Evolutionary conservation across 2,888 invertebrate species (phyloP).

Genomic region (Seira ritae): DNA sequence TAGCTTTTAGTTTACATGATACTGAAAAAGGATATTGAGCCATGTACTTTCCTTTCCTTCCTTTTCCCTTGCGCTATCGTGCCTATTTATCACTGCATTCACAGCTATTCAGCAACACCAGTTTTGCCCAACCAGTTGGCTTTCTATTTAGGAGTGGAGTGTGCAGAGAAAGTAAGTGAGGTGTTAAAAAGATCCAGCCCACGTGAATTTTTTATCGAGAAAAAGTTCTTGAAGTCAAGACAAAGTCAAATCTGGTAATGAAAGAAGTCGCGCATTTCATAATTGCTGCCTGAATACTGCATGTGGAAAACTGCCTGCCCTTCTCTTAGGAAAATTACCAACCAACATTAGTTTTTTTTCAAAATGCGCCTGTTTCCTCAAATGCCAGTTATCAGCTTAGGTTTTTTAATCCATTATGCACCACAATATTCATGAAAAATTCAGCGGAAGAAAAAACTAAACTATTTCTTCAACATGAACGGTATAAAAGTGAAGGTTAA

Average conservation of each 20-base stretch:
- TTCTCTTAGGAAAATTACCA: neutral
- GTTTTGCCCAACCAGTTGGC: neutral
- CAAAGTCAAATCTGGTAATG: conserved; percentile 5
- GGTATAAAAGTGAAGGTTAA: conserved; percentile 6
- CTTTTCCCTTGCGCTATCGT: too few relatives aligned
- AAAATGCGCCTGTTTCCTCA: neutral
- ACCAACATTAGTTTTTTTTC: neutral
- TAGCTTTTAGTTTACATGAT: too few relatives aligned
- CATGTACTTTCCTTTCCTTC: too few relatives aligned
- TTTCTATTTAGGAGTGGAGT: neutral
- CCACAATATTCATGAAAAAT: neutral
- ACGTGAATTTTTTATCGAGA: conserved; percentile 3
- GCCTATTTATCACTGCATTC: too few relatives aligned
- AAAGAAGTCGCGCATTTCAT: neutral
- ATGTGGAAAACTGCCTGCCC: neutral
- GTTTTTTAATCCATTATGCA: conserved; percentile 9
- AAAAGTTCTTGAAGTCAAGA: conserved; percentile 9
- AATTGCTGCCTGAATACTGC: neutral
- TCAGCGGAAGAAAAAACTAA: neutral
- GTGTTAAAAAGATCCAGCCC: conserved; percentile 1
- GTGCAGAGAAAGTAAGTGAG: conserved; percentile 9
- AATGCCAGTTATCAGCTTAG: neutral
- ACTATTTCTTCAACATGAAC: neutral
- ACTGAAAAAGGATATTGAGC: too few relatives aligned
- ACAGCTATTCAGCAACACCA: too few relatives aligned